Percentiles rank a stretch among this genome's conserved stretches.
These are phyloP conservation scores for Trachelus tabidus DNA, from an alignment of 2,888 invertebrate species.

Conservation along the genomic window DNA sequence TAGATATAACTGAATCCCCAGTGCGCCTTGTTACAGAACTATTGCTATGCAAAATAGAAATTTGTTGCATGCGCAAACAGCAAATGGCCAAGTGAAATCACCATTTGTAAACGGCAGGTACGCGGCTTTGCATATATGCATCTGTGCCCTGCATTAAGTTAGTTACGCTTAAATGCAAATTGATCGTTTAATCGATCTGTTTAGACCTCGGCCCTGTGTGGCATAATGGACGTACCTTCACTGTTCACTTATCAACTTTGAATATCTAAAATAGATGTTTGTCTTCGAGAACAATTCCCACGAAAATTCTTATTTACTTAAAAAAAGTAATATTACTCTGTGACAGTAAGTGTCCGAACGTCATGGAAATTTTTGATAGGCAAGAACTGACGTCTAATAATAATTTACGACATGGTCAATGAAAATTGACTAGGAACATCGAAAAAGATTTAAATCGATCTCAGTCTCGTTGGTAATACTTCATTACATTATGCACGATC, in stretches of 20 bases:
- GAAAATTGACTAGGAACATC: background rate
- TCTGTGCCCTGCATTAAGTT: constrained; percentile 53
- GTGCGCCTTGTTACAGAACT: background rate
- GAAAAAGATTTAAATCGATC: background rate
- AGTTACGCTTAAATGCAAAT: constrained; percentile 65
- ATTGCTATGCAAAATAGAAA: background rate
- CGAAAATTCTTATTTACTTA: background rate
- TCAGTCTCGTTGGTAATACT: background rate
- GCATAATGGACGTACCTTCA: constrained; percentile 28
- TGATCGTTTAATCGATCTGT: constrained; percentile 58
- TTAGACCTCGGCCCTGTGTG: constrained; percentile 46
- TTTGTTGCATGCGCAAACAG: constrained; percentile 30
- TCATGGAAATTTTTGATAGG: background rate
- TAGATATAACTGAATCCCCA: background rate
- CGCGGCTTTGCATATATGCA: constrained; percentile 51
- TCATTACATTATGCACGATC: background rate
- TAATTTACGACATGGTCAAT: background rate
- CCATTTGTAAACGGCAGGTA: constrained; percentile 48
- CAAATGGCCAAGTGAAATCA: constrained; percentile 46
- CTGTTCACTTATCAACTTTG: constrained; percentile 3
- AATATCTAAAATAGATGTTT: constrained; percentile 16
- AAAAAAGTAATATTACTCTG: background rate
- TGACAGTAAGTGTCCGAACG: background rate
- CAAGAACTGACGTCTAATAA: background rate
- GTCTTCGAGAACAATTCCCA: background rate